Base-by-base conservation (phyloP, 2,888 invertebrate species). In the Acanthopleura granulata region DNA sequence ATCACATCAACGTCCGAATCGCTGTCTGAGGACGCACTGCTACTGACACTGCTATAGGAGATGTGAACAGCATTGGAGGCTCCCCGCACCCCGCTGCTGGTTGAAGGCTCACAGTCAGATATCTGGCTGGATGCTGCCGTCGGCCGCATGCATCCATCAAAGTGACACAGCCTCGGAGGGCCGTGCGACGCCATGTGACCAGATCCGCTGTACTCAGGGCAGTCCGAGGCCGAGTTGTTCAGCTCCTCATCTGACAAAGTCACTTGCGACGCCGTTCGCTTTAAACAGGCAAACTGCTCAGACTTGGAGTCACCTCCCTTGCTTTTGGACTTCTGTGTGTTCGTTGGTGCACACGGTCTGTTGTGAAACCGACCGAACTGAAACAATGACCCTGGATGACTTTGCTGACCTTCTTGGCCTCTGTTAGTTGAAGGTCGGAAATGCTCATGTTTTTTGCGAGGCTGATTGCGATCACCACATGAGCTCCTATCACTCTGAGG, bases 261-360 rank as follows among this genome's bases (percentile, higher is more conserved):
- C 66, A 66, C 66, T 14, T 66, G 27, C 16, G 66, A 66, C 6
- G 66, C 66, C 25, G 66, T 66, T 15, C 66, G 66, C 66, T 66
- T 66, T 14, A 66, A 27, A 27, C 66, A 27, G 6, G 66, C 22
- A 27, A 27, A 66, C 29, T 66, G 66, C 18, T 66, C 66, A 16
- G 22, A 15, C 66, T 27, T 16, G 22, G 29, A 22, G 16, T 66
- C 29, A 6, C 25, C 29, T 22, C 27, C 16, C 66, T 22, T 27
- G 16, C 6, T 22, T 27, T 15, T 66, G 6, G 66, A 66, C 3
- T 6, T 22, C 66, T 66, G 66, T 3, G 66, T 27, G 66, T 27
- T 66, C 25, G 18, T 18, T 16, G 66, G 66, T 27, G 66, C 15
- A 27, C 66, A 22, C 6, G 66, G 66, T 16, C 22, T 66, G 14